phyloP scores from a whole-genome alignment of 64 coral and sea anemone species.

The Stichodactyla helianthus region DNA sequence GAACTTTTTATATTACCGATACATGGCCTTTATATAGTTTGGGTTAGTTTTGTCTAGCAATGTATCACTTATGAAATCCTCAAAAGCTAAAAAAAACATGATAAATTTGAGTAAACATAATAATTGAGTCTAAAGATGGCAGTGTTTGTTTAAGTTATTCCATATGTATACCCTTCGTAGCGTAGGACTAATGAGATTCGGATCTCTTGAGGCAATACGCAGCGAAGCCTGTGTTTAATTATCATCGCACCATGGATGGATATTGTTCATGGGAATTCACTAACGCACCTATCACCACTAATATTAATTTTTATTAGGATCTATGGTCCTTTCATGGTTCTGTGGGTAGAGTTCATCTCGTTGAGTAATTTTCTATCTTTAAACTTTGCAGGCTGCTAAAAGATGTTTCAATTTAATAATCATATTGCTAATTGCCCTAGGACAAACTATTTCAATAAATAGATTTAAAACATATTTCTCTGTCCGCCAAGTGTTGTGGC shows the following conservation, averaged over 20 bases:
- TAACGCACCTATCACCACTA: background rate
- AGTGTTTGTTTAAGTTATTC: background rate
- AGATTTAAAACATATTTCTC: background rate
- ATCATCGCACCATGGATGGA: background rate
- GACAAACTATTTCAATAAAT: background rate
- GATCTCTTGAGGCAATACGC: background rate
- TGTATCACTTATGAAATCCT: background rate
- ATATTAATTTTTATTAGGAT: background rate
- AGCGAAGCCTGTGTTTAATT: background rate
- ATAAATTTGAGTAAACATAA: background rate
- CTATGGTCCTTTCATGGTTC: background rate
- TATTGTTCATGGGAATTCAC: background rate
- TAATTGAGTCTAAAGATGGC: background rate
- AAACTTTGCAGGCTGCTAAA: slow-evolving; percentile 12
- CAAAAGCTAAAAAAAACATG: background rate
- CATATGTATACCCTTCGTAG: too few species aligned
- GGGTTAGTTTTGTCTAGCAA: background rate
- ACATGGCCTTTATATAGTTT: background rate
- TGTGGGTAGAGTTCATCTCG: background rate
- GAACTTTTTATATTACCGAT: background rate
- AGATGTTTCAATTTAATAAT: slow-evolving; percentile 12
- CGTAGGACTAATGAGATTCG: background rate
- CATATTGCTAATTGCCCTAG: background rate
- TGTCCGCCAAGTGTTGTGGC: too few species aligned
- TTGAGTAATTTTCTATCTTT: slow-evolving; percentile 8